Evolutionary conservation across 1,140 invertebrate species (phyloP), one percentile per base, ranked within the genome.

Genomic region (Mizuhopecten yessoensis): DNA sequence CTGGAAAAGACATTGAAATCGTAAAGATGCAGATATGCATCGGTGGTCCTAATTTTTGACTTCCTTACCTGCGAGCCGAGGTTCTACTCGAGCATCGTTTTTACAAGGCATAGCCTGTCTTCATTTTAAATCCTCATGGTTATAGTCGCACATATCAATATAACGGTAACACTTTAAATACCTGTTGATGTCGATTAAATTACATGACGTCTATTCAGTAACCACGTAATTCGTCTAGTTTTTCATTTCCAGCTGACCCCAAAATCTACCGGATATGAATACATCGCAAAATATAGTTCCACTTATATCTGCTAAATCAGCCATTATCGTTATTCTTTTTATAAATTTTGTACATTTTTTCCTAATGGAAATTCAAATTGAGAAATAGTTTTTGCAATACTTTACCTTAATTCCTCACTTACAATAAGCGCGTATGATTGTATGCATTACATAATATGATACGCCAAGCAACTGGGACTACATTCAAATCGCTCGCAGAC

Each of bases 371-470:
- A 39, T 39, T 39, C 5, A 39, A 7, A 39, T 39, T 13, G 13
- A 39, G 36, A 39, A 39, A 5, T 39, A 45, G 17, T 45, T 1
- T 45, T 45, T 45, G 36, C 13, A 9, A 45, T 45, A 17, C 9
- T 1, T 13, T 45, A 5, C 36, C 5, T 45, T 20, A 13, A 45
- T 45, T 15, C 0, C 0, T 1, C 17, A 45, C 17, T 29, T 75
- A 29, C 29, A 75, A 29, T 75, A 75, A 75, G 5, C 57, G 57
- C 57, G 57, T 29, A 75, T 75, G 57, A 75, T 5, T n/a, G n/a
- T 75, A 75, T 29, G n/a, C n/a, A 75, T 75, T 75, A 75, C 57
- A 75, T 75, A 75, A 75, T 75, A n/a, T n/a, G n/a, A 75, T 75
- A 75, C 57, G 57, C 57, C 57, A 75, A 75, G 57, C 57, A 75